Conservation (phyloP, 2,888 invertebrate genomes). For the Entomobrya proxima region DNA sequence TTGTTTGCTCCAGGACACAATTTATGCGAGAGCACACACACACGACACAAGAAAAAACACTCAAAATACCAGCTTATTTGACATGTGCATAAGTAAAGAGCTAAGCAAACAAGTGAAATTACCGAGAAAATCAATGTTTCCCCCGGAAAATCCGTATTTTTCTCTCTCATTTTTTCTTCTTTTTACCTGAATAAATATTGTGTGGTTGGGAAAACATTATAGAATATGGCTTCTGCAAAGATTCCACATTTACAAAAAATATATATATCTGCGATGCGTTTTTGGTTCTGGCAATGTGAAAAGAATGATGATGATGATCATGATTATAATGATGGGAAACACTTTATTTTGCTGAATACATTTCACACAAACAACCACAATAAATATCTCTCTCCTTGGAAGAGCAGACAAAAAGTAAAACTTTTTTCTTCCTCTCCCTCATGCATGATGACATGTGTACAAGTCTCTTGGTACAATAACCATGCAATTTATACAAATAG, state of each 20-base stretch:
- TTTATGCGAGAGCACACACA: constrained; percentile 10
- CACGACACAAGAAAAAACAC: not conserved
- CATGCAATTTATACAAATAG: constrained; percentile 39
- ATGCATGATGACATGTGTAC: constrained; percentile 33
- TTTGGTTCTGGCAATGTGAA: not conserved
- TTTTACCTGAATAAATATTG: constrained; percentile 15
- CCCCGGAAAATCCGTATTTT: constrained; percentile 18
- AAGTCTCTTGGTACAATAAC: constrained; percentile 12
- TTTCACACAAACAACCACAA: constrained; percentile 15
- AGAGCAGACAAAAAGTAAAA: not conserved
- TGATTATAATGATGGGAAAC: constrained; percentile 33
- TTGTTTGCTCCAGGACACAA: constrained; percentile 20
- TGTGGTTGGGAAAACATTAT: too few relatives aligned
- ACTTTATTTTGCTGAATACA: constrained; percentile 28
- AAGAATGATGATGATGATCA: constrained; percentile 18
- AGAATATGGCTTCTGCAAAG: too few relatives aligned
- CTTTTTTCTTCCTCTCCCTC: not conserved
- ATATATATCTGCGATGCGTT: too few relatives aligned
- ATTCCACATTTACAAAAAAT: too few relatives aligned
- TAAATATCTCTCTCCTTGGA: constrained; percentile 2
- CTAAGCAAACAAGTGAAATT: constrained; percentile 42
- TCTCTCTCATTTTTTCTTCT: too few relatives aligned
- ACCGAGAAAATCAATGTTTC: constrained; percentile 25
- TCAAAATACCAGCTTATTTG: constrained; percentile 21
- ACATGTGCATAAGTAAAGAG: constrained; percentile 18